Base-by-base conservation (phyloP, 2,888 invertebrate genomes). In the Polietes domitor region DNA sequence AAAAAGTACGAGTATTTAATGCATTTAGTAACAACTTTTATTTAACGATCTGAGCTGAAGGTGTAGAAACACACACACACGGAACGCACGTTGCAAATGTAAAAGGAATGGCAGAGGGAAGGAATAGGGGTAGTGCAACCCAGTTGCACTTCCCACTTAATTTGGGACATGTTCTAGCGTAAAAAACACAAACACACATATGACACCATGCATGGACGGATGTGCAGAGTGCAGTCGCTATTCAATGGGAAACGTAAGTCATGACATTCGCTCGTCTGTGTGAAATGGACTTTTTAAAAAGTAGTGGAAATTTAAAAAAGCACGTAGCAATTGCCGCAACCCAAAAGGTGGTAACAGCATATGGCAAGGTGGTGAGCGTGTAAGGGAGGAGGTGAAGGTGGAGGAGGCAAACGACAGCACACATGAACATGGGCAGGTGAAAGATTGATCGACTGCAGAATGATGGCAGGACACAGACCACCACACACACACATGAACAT, bases 341-440 rank as follows among this genome's bases (percentile, higher is more conserved):
- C 55, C 17, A 12, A 19, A 82, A 75, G 55, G 70, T 71, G 70
- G 37, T 78, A 71, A 77, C 70, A 58, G 58, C 58, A 65, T 55
- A 71, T 78, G 78, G 55, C 58, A 41, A 68, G 55, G 65, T 58
- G 43, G 75, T 63, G 5, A 37, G 12, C 12, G 58, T 2, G 28
- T 2, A 28, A 28, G 12, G 61, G 61, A 55, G 70, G 50, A 37
- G 43, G n/a, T 10, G 55, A 47, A 15, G 17, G 41, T 15, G 37
- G 10, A 6, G 58, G 58, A 43, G 58, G 58, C 41, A 24, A 21
- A 43, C 21, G 68, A 12, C 43, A 10, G 10, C 47, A 50, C 24
- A 9, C 19, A 37, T 75, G 61, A 63, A 71, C 71, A 21, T 43
- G 76, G 76, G 58, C 82, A 83, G 82, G 79, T 83, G 82, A 58